Evolutionary conservation across 37 sponge, comb jelly and placozoan species (phyloP).

Genomic region (Geodia barretti): DNA sequence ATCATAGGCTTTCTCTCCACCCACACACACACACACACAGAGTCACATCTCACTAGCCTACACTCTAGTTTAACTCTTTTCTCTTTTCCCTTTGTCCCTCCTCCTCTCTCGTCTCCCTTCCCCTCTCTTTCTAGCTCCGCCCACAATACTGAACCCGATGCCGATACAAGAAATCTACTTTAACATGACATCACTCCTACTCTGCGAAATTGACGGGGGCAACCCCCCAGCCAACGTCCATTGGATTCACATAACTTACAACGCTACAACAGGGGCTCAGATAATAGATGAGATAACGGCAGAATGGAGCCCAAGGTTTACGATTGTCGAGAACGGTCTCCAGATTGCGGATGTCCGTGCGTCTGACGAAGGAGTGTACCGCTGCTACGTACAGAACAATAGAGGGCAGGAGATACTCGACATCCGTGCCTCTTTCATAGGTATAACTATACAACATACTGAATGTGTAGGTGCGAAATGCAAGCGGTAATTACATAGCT

Average conservation of each 20-base stretch:
- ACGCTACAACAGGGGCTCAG: neutral
- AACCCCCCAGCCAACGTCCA: neutral
- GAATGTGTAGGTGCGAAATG: neutral
- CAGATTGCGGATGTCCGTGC: neutral
- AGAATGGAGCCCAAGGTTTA: neutral
- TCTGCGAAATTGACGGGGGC: neutral
- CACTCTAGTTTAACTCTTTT: too few species aligned
- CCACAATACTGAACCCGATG: neutral
- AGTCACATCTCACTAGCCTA: too few species aligned
- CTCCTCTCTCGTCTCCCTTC: too few species aligned
- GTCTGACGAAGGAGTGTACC: slow-evolving; percentile 15
- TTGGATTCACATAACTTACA: neutral
- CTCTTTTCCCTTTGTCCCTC: too few species aligned
- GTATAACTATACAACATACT: neutral
- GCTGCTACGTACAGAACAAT: neutral
- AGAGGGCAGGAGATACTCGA: neutral
- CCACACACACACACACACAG: too few species aligned
- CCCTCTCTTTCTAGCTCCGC: neutral
- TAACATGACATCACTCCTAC: neutral
- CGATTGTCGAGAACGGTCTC: neutral
- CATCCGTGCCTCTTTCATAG: slow-evolving; percentile 3
- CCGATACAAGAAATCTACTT: slow-evolving; percentile 2
- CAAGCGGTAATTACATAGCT: too few species aligned
- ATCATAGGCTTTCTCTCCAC: too few species aligned
- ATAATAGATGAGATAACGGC: neutral